Evolutionary conservation across 2,888 invertebrate genomes (phyloP), one percentile per base, ranked within the genome.

Genomic region (Augiades crinisus): DNA sequence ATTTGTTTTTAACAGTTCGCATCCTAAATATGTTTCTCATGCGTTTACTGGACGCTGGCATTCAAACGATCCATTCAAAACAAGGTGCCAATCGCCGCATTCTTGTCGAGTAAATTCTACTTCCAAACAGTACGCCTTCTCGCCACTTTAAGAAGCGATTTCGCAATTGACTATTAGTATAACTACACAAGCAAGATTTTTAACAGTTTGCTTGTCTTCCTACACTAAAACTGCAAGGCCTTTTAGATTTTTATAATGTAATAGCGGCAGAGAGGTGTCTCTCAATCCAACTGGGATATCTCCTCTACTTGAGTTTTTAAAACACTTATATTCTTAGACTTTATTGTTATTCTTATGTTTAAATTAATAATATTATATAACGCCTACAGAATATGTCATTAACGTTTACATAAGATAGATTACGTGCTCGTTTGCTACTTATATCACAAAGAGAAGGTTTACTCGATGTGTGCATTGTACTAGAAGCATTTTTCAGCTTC

Each of bases 401-500:
- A n/a, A n/a, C n/a, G n/a, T n/a, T n/a, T n/a, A n/a, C n/a, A n/a
- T n/a, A n/a, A n/a, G n/a, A n/a, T n/a, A n/a, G n/a, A n/a, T n/a
- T n/a, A n/a, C n/a, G n/a, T n/a, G n/a, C n/a, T n/a, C n/a, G n/a
- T n/a, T n/a, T n/a, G n/a, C n/a, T n/a, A n/a, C n/a, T n/a, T n/a
- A n/a, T n/a, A n/a, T n/a, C n/a, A n/a, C n/a, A n/a, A n/a, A n/a
- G n/a, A n/a, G n/a, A n/a, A n/a, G n/a, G n/a, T n/a, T n/a, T n/a
- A n/a, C n/a, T n/a, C n/a, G n/a, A n/a, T n/a, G n/a, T 27, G 38
- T 43, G 10, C 12, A 30, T 5, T 16, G 22, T 46, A 27, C 12
- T 12, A 36, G 36, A 36, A 46, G 46, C 46, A 37, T 30, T 46
- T 37, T 46, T 27, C 31, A 46, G 37, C 22, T 37, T 27, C 24